Percentiles rank a stretch among this genome's conserved stretches.
phyloP scores from a whole-genome alignment of 2,113 vertebrate species.

The Heterotis niloticus region DNA sequence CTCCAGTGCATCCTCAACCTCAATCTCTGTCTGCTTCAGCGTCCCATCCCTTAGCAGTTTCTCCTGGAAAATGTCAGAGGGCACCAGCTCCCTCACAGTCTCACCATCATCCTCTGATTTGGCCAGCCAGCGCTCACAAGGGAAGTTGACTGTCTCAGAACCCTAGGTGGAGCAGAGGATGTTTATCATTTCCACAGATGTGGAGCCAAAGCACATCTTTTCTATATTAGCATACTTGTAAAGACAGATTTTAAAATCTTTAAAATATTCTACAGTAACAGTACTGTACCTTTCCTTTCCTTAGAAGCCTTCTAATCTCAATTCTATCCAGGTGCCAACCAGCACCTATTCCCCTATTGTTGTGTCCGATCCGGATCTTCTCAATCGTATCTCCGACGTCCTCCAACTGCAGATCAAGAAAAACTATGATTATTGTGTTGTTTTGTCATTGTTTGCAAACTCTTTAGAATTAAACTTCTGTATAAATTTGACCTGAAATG shows the following conservation, averaged over 20 bases:
- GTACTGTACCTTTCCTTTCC: slow-evolving; percentile 82
- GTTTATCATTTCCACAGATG: no score
- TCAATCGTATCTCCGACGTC: slow-evolving; percentile 89
- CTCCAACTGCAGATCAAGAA: slow-evolving; percentile 69
- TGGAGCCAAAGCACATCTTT: no score
- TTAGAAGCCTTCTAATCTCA: slow-evolving; percentile 81
- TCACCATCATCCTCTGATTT: slow-evolving; percentile 90
- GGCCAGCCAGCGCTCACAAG: slow-evolving; percentile 89
- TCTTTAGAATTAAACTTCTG: no score
- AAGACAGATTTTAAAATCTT: no score
- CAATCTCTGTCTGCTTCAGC: slow-evolving; percentile 80
- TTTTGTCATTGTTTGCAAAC: no score
- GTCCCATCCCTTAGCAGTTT: slow-evolving; percentile 85
- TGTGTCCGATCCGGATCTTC: slow-evolving; percentile 90
- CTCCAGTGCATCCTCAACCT: slow-evolving; percentile 90
- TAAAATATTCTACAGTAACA: no score
- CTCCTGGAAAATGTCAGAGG: slow-evolving; percentile 88
- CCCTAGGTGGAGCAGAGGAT: slow-evolving; percentile 65
- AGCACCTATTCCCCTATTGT: slow-evolving; percentile 75
- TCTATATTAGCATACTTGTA: no score
- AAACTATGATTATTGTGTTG: not conserved
- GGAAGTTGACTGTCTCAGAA: slow-evolving; percentile 86
- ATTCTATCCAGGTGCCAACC: slow-evolving; percentile 91
- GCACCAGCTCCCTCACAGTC: slow-evolving; percentile 85
- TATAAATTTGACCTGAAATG: no score